phyloP scores from a whole-genome alignment of 2,797 vertebrate species.

The Tiaroga cobitis region DNA sequence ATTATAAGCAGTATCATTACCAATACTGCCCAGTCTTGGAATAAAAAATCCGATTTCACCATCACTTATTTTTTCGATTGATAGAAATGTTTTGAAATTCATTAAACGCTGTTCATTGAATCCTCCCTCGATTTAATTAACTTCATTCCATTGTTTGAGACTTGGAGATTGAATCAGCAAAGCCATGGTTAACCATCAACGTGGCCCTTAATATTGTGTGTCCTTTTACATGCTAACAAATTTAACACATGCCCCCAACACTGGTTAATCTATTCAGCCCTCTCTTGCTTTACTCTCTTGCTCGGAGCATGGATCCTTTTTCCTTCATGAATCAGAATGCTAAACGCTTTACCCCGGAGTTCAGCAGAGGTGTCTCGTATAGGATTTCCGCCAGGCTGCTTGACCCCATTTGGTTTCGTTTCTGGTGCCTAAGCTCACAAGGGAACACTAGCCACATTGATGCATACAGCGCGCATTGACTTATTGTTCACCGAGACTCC shows the following conservation, averaged over 20 bases:
- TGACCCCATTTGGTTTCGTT: constrained; percentile 25
- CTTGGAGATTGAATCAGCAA: constrained; percentile 5
- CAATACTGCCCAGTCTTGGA: neutral
- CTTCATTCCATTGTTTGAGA: constrained; percentile 17
- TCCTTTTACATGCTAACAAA: constrained; percentile 9
- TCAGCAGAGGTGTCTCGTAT: constrained; percentile 9
- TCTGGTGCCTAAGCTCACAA: constrained; percentile 30
- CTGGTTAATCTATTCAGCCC: neutral
- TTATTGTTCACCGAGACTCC: constrained; percentile 42
- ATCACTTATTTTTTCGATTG: neutral
- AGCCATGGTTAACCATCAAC: neutral
- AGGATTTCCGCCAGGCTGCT: constrained; percentile 31
- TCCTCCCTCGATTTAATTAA: neutral
- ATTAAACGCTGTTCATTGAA: neutral
- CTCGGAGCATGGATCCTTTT: neutral
- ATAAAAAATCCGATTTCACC: neutral
- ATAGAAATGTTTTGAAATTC: constrained; percentile 4
- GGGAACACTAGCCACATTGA: constrained; percentile 46
- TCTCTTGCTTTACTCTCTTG: neutral
- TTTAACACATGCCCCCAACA: neutral
- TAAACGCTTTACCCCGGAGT: constrained; percentile 9
- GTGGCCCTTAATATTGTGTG: neutral
- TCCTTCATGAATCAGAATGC: neutral
- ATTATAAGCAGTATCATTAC: neutral
- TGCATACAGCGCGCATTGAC: constrained; percentile 40